These are phyloP conservation scores for Diplogasteroides magnus DNA, from an alignment of 1,140 invertebrate genomes.

Conservation along the genomic window DNA sequence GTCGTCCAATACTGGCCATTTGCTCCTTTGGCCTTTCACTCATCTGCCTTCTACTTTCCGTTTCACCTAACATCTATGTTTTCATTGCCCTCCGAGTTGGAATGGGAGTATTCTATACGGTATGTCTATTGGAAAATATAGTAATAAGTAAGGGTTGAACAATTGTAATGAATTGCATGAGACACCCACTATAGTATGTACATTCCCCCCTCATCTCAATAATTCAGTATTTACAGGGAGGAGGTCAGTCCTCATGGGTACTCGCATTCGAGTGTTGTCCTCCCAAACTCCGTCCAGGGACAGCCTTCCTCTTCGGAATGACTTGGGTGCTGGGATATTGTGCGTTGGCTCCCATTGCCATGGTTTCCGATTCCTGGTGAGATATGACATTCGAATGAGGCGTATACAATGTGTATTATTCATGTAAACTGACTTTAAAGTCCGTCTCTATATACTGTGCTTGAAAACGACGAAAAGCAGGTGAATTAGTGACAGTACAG, in stretches of 20 bases:
- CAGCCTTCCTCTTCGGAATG: conserved; percentile 42
- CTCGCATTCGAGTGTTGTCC: conserved; percentile 21
- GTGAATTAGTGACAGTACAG: too few species aligned
- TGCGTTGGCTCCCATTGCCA: conserved; percentile 24
- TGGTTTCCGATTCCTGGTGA: conserved; percentile 12
- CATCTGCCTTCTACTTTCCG: not conserved
- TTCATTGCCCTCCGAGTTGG: not conserved
- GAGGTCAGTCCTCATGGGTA: not conserved
- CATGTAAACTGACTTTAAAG: too few species aligned
- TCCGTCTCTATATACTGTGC: too few species aligned
- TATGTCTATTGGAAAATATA: not conserved
- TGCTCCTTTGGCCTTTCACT: not conserved
- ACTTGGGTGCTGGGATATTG: conserved; percentile 45
- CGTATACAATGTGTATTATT: too few species aligned
- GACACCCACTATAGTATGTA: too few species aligned
- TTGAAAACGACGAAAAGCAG: too few species aligned
- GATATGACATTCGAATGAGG: not conserved
- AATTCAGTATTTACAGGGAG: not conserved
- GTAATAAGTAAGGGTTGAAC: too few species aligned
- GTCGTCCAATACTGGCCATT: not conserved
- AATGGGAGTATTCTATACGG: not conserved
- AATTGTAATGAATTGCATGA: too few species aligned
- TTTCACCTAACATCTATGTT: not conserved
- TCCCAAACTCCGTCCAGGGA: conserved; percentile 35
- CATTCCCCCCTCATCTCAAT: too few species aligned